Evolutionary conservation across 2,888 invertebrate genomes (phyloP).

Genomic region (Morpho deidamia): DNA sequence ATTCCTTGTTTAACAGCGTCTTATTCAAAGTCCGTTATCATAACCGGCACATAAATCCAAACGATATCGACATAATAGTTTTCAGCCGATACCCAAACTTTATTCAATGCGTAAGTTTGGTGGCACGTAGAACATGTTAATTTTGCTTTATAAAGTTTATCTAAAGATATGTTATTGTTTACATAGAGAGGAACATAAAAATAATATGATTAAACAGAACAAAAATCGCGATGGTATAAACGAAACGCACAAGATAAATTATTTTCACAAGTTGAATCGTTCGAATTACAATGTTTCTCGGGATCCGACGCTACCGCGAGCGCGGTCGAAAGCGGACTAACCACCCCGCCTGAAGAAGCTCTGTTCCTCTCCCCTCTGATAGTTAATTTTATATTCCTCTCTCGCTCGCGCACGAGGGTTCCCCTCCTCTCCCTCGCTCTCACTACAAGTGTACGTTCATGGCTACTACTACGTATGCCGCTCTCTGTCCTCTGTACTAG

Average conservation of each 20-base stretch:
- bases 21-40: constrained; percentile 59
- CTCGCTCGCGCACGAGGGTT: constrained; percentile 63
- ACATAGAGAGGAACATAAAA: background rate
- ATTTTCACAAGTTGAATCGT: constrained; percentile 67
- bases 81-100: constrained; percentile 36
- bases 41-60: constrained; percentile 60
- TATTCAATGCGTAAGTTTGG: constrained; percentile 22
- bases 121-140: constrained; percentile 19
- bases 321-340: constrained; percentile 76
- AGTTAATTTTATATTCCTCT: constrained; percentile 67
- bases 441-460: constrained; percentile 57
- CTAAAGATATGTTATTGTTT: background rate
- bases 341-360: constrained; percentile 77
- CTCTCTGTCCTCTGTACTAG: constrained; percentile 72
- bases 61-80: constrained; percentile 51
- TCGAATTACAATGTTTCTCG: constrained; percentile 38
- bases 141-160: constrained; percentile 12
- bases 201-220: constrained; percentile 39
- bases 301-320: constrained; percentile 54
- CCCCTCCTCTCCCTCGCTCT: constrained; percentile 58
- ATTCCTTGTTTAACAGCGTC: constrained; percentile 44
- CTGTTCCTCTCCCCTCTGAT: constrained; percentile 73
- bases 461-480: constrained; percentile 72
- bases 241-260: constrained; percentile 55
- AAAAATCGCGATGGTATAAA: constrained; percentile 46